Percentiles rank a stretch among this genome's conserved stretches.
These are phyloP conservation scores for Tetranychus piercei DNA, from an alignment of 2,888 invertebrate genomes.

Conservation along the genomic window DNA sequence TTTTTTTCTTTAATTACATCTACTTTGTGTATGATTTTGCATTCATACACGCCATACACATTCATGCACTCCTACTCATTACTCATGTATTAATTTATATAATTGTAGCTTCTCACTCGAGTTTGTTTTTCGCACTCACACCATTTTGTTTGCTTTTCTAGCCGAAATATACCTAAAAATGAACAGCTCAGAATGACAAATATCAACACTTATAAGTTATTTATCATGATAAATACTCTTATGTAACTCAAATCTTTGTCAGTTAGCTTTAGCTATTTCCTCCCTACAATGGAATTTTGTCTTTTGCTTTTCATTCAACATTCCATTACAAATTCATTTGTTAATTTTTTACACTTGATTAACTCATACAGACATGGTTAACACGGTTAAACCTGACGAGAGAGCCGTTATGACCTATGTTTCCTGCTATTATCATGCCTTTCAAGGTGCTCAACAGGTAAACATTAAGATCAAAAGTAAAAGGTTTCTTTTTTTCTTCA, in stretches of 20 bases:
- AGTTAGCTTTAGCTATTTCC: too few species aligned
- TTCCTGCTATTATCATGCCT: constrained; percentile 99
- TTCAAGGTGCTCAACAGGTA: constrained; percentile 98
- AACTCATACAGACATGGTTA: constrained; percentile 70
- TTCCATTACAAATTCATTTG: neutral
- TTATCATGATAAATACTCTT: too few species aligned
- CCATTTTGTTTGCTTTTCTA: neutral
- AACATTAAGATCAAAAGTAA: constrained; percentile 26
- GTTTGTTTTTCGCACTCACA: neutral
- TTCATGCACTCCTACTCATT: neutral
- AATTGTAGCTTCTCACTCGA: neutral
- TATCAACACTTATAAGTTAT: too few species aligned
- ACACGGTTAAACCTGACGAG: constrained; percentile 99
- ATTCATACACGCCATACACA: neutral
- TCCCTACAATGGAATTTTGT: too few species aligned
- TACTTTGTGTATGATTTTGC: neutral
- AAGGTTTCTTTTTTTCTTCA: neutral
- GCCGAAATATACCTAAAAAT: neutral
- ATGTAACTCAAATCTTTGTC: too few species aligned
- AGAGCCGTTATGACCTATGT: constrained; percentile 99
- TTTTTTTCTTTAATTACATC: neutral
- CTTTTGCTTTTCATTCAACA: neutral
- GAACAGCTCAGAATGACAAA: neutral
- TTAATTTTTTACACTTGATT: neutral
- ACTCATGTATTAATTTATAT: neutral